Conservation (phyloP, 2,888 invertebrate species). For the Cremastinae sp. region DNA sequence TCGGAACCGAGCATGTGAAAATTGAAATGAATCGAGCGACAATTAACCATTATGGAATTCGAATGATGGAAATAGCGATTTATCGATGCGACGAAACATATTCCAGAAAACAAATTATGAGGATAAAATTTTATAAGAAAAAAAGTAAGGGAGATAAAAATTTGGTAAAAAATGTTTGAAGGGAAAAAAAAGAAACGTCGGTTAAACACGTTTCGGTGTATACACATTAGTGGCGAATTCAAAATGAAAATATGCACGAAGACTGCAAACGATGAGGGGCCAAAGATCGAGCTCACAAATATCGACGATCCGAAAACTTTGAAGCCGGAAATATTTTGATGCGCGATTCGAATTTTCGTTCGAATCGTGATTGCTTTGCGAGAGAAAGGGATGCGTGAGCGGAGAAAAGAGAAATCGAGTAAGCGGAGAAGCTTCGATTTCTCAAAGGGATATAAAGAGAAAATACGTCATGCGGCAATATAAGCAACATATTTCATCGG, state of each 20-base stretch:
- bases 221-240: no score
- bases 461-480: constrained; percentile 3
- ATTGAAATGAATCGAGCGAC: no score
- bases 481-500: constrained; percentile 27
- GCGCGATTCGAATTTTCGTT: constrained; percentile 16
- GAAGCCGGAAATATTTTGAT: constrained; percentile 32
- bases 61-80: no score
- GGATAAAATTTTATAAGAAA: no score
- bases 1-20: neutral
- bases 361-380: constrained; percentile 22
- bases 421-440: constrained; percentile 13
- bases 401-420: neutral
- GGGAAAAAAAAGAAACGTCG: neutral
- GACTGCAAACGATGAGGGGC: no score
- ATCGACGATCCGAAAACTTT: constrained; percentile 27
- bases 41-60: no score
- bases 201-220: neutral
- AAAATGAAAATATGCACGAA: no score
- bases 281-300: no score
- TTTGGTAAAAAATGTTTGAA: neutral
- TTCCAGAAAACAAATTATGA: no score
- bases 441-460: constrained; percentile 10
- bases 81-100: no score
- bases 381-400: constrained; percentile 10
- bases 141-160: no score